These are phyloP conservation scores for Brassicogethes aeneus DNA, from an alignment of 2,888 invertebrate species.

Conservation along the genomic window DNA sequence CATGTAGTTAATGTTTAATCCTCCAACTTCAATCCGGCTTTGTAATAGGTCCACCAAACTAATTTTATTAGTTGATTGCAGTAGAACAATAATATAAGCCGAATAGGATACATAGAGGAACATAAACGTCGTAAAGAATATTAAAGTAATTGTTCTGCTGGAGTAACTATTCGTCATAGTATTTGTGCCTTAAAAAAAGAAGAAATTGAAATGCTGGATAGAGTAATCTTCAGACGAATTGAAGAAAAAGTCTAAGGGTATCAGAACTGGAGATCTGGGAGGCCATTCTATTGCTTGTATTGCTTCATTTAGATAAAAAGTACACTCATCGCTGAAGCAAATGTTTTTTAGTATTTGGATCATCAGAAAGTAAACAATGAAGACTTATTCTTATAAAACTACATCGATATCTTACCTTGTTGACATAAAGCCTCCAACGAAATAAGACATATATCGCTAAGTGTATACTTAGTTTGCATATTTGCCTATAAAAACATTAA, in stretches of 20 bases:
- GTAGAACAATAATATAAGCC: slow-evolving; percentile 44
- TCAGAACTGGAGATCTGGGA: no score
- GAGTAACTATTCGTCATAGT: slow-evolving; percentile 36
- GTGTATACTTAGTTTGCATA: slow-evolving; percentile 17
- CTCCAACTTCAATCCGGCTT: slow-evolving; percentile 39
- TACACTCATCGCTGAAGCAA: no score
- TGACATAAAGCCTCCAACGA: slow-evolving; percentile 43
- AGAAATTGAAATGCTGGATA: no score
- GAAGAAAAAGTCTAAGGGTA: no score
- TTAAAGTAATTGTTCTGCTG: slow-evolving; percentile 38
- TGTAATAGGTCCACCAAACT: slow-evolving; percentile 34
- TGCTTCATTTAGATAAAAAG: no score
- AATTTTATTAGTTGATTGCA: slow-evolving; percentile 42
- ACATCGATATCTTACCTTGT: slow-evolving; percentile 44
- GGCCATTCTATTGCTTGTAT: no score
- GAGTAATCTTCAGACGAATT: no score
- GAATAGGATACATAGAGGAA: slow-evolving; percentile 45
- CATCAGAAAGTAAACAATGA: no score
- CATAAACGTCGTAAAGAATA: slow-evolving; percentile 38
- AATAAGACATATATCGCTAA: slow-evolving; percentile 39
- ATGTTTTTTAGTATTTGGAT: no score
- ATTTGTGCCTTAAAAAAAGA: slow-evolving; percentile 33
- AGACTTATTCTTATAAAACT: no score
- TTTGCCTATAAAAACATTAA: no score
- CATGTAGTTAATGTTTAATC: slow-evolving; percentile 38